These are phyloP conservation scores for Lates japonicus DNA, from an alignment of 2,797 vertebrate genomes.

Conservation along the genomic window DNA sequence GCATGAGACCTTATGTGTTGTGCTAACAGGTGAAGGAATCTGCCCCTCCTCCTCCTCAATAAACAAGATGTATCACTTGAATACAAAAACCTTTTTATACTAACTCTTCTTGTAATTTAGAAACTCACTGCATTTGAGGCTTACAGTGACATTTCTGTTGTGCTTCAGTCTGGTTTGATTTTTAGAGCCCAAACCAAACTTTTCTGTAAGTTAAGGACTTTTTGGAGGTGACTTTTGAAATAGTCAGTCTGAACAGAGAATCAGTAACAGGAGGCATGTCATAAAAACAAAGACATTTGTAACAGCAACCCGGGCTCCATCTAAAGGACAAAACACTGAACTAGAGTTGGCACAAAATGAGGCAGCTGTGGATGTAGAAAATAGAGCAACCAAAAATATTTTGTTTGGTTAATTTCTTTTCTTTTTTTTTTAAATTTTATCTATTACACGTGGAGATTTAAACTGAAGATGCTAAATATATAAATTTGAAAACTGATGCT, in stretches of 20 bases:
- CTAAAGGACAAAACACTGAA: slow-evolving; percentile 17
- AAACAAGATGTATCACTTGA: slow-evolving; percentile 19
- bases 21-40: not conserved
- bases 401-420: not conserved
- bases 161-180: slow-evolving; percentile 13
- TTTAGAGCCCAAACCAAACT: not conserved
- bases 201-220: not conserved
- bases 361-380: slow-evolving; percentile 25
- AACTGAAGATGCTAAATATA: slow-evolving; percentile 5
- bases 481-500: slow-evolving; percentile 19
- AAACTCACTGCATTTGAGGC: slow-evolving; percentile 6
- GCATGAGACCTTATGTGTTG: not conserved
- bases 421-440: not conserved
- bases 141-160: not conserved
- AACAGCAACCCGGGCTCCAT: slow-evolving; percentile 33
- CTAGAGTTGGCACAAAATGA: slow-evolving; percentile 51
- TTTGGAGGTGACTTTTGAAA: slow-evolving; percentile 34
- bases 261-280: not conserved
- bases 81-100: slow-evolving; percentile 7
- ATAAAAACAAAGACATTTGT: slow-evolving; percentile 18
- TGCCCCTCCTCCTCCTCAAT: not conserved
- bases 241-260: not conserved
- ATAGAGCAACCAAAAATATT: not conserved
- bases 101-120: slow-evolving; percentile 14
- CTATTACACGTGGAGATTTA: not conserved